Percentiles rank a stretch among this genome's conserved stretches.
Conservation (phyloP, 2,797 vertebrate species). For the Knipowitschia caucasica region DNA sequence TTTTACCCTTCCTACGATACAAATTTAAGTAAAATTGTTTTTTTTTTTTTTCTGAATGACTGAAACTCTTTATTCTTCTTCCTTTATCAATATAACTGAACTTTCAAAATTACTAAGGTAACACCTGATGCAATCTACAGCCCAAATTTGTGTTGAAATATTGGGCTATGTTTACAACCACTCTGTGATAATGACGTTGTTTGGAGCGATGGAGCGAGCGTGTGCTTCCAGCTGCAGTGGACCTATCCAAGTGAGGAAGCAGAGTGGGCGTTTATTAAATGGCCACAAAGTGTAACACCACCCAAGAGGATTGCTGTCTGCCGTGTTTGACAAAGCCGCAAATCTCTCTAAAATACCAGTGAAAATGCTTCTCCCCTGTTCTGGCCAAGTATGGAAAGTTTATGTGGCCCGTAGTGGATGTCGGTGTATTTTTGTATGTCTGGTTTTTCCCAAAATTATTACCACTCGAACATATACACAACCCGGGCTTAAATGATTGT, state of each 20-base stretch:
- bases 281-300: slow-evolving; percentile 16
- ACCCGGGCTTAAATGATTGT: not conserved
- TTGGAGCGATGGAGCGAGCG: slow-evolving; percentile 11
- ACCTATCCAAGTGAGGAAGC: slow-evolving; percentile 7
- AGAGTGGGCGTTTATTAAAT: slow-evolving; percentile 35
- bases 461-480: not conserved
- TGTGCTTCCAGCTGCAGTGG: slow-evolving; percentile 11
- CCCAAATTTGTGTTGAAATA: slow-evolving; percentile 23
- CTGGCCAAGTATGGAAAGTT: slow-evolving; percentile 5
- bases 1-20: too few species aligned
- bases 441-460: slow-evolving; percentile 6
- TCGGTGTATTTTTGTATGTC: slow-evolving; percentile 9
- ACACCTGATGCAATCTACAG: slow-evolving; percentile 22
- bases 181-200: slow-evolving; percentile 42
- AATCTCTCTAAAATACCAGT: slow-evolving; percentile 10
- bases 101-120: too few species aligned
- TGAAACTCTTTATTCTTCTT: too few species aligned
- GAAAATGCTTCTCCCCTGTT: slow-evolving; percentile 4
- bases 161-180: slow-evolving; percentile 32
- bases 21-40: too few species aligned
- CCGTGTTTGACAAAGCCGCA: slow-evolving; percentile 12
- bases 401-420: slow-evolving; percentile 10
- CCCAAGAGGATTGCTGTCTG: slow-evolving; percentile 3
- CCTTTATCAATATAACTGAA: too few species aligned
- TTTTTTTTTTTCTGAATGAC: too few species aligned